Conservation (phyloP, 1,140 invertebrate species). For the Acromyrmex echinatior region DNA sequence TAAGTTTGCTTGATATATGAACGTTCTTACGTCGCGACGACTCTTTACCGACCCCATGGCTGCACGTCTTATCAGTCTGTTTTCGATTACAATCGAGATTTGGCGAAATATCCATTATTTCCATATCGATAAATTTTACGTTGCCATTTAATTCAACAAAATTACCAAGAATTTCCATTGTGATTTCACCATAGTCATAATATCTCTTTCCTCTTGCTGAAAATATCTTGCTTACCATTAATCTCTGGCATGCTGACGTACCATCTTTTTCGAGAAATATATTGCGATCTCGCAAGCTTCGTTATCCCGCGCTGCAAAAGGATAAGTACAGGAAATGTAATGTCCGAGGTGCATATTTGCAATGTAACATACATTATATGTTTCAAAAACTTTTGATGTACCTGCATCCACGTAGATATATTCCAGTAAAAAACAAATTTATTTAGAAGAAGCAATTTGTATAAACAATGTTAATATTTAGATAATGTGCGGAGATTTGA, state of each 20-base stretch:
- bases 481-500: neutral
- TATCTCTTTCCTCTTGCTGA: constrained; percentile 20
- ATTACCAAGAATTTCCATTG: constrained; percentile 2
- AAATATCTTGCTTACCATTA: constrained; percentile 62
- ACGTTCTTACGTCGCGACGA: constrained; percentile 9
- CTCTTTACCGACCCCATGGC: neutral
- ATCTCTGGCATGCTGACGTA: constrained; percentile 46
- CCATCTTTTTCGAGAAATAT: constrained; percentile 60
- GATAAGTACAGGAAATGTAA: constrained; percentile 42
- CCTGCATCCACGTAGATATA: neutral
- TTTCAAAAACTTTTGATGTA: constrained; percentile 41
- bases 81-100: constrained; percentile 23
- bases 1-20: constrained; percentile 50
- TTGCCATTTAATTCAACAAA: constrained; percentile 20
- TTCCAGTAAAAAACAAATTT: constrained; percentile 11
- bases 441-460: neutral
- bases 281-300: constrained; percentile 57
- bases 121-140: neutral
- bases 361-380: constrained; percentile 38
- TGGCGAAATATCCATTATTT: neutral
- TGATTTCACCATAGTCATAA: constrained; percentile 10
- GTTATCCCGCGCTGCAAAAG: constrained; percentile 45
- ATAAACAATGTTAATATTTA: constrained; percentile 27
- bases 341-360: constrained; percentile 29
- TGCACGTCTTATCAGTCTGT: constrained; percentile 8